phyloP scores from a whole-genome alignment of 2,888 invertebrate genomes.

The Prosopocoilus inquinatus region DNA sequence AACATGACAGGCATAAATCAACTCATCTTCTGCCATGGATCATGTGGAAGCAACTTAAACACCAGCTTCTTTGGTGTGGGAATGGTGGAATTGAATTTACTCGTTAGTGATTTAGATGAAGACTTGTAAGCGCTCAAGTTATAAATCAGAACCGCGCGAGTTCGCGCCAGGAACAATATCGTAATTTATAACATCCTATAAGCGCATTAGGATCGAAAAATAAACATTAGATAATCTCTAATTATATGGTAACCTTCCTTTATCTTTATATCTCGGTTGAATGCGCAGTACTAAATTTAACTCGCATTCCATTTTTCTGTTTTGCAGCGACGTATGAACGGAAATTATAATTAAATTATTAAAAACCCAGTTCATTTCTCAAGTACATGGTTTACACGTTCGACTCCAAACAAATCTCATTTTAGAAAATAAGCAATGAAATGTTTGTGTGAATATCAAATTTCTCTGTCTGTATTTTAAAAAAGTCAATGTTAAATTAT shows the following conservation, averaged over 20 bases:
- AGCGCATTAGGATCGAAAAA: constrained; percentile 47
- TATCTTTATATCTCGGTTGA: constrained; percentile 10
- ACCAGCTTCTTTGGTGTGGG: constrained; percentile 36
- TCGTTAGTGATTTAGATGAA: constrained; percentile 47
- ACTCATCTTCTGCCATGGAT: constrained; percentile 33
- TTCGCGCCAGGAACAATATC: constrained; percentile 48
- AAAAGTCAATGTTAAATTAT: too few species aligned
- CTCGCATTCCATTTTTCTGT: constrained; percentile 13
- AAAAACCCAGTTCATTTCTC: background rate
- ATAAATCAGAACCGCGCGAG: constrained; percentile 47
- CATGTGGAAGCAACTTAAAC: constrained; percentile 32
- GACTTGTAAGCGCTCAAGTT: constrained; percentile 26
- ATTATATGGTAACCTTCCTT: constrained; percentile 38
- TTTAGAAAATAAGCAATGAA: too few species aligned
- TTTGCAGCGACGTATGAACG: constrained; percentile 3
- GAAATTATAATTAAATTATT: constrained; percentile 14
- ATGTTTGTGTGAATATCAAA: too few species aligned
- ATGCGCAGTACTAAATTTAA: background rate
- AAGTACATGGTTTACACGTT: too few species aligned
- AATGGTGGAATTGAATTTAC: constrained; percentile 47
- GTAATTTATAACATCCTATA: constrained; percentile 47
- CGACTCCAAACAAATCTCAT: too few species aligned
- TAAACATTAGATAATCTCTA: constrained; percentile 49
- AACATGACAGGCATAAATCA: constrained; percentile 41
- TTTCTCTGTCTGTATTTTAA: too few species aligned